Conservation (phyloP, 1,140 invertebrate genomes). For the Heliconius hewitsoni region DNA sequence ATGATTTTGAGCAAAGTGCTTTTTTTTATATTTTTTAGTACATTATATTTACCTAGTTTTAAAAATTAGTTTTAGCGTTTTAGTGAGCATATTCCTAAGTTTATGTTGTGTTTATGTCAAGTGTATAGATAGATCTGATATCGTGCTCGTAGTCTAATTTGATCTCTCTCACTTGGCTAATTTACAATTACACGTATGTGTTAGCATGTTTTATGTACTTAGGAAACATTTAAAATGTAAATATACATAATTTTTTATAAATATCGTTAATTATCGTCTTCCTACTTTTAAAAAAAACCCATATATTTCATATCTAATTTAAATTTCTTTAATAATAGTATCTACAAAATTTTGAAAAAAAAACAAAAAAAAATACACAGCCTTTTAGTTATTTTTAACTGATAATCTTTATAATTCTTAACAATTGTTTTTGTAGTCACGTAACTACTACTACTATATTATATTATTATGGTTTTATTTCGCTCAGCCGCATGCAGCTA, state of each 20-base stretch:
- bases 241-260: neutral
- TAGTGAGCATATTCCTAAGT: neutral
- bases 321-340: neutral
- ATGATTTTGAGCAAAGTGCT: neutral
- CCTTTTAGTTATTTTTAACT: neutral
- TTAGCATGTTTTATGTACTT: neutral
- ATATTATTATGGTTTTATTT: conserved; percentile 1
- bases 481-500: neutral
- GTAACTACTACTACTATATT: neutral
- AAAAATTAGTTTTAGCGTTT: neutral
- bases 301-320: neutral
- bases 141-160: neutral
- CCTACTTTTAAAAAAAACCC: neutral
- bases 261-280: neutral
- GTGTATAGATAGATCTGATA: conserved; percentile 7
- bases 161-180: neutral
- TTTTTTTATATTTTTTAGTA: neutral
- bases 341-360: neutral
- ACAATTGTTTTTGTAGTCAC: neutral
- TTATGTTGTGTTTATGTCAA: neutral
- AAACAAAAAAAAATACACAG: neutral
- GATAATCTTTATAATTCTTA: neutral
- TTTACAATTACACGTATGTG: neutral
- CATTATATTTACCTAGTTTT: conserved; percentile 2
- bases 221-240: neutral